Evolutionary conservation across 1,140 invertebrate species (phyloP).

Genomic region (Globodera rostochiensis): DNA sequence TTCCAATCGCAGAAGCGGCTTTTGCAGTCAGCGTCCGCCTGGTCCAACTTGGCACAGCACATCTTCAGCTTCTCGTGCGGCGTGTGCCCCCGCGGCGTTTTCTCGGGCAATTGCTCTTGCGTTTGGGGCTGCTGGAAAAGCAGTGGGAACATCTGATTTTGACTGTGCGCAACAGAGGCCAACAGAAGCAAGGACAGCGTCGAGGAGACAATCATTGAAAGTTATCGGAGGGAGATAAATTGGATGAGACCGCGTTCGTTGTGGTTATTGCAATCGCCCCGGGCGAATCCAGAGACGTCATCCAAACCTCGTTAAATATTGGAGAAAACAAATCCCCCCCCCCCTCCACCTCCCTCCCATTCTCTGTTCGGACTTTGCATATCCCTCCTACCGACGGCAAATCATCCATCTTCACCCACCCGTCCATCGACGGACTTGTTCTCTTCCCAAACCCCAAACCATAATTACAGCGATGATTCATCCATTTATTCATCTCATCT

Average conservation of each 20-base stretch:
- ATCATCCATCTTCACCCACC: too few species aligned
- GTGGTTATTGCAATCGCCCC: neutral
- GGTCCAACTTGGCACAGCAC: conserved; percentile 56
- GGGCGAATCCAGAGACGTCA: neutral
- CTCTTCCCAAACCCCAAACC: neutral
- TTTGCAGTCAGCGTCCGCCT: conserved; percentile 62
- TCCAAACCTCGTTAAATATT: too few species aligned
- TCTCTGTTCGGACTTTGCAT: too few species aligned
- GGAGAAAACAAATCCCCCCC: too few species aligned
- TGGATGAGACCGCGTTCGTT: conserved; percentile 33
- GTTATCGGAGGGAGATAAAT: conserved; percentile 35
- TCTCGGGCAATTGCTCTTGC: conserved; percentile 41
- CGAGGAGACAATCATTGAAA: conserved; percentile 2
- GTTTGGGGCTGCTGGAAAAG: conserved; percentile 32
- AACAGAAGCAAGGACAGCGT: neutral
- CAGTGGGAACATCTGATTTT: conserved; percentile 21
- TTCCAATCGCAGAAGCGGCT: conserved; percentile 61
- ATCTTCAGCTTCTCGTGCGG: conserved; percentile 59
- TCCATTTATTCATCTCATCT: neutral
- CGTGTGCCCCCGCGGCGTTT: conserved; percentile 35
- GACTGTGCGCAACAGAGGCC: neutral
- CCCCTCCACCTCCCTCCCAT: too few species aligned
- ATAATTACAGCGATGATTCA: neutral
- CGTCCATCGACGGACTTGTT: too few species aligned
- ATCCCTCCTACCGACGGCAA: too few species aligned